Percentiles rank a stretch among this genome's conserved stretches.
phyloP scores from a whole-genome alignment of 2,113 vertebrate genomes.

The Hiodon tergisus region DNA sequence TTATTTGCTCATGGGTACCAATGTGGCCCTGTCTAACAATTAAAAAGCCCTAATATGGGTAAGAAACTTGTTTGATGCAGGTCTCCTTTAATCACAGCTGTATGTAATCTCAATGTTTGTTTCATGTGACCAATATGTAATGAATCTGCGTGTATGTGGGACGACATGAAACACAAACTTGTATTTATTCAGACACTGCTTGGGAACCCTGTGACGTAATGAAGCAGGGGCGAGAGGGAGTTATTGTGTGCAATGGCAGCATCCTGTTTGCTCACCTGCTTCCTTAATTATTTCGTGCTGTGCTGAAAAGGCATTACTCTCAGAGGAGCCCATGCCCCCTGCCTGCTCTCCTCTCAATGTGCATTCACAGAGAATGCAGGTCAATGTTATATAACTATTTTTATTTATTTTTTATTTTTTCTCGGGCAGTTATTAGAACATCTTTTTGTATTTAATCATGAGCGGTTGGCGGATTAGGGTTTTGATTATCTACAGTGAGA shows the following conservation, averaged over 20 bases:
- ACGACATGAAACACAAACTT: neutral
- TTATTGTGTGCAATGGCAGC: neutral
- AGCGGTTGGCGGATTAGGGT: conserved; percentile 53
- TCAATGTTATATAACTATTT: neutral
- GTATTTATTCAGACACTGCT: neutral
- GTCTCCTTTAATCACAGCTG: conserved; percentile 5
- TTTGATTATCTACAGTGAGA: conserved; percentile 48
- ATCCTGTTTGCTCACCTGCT: conserved; percentile 14
- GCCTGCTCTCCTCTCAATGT: conserved; percentile 13
- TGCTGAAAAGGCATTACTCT: neutral
- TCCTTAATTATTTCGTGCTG: neutral
- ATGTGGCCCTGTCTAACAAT: no score
- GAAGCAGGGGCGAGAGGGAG: neutral
- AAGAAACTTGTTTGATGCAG: neutral
- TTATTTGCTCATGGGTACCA: no score
- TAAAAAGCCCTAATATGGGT: no score
- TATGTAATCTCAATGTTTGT: neutral
- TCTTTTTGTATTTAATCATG: conserved; percentile 57
- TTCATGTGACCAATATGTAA: neutral
- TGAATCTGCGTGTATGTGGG: neutral
- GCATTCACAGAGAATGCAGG: neutral
- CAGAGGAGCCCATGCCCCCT: conserved; percentile 4
- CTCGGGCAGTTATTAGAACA: conserved; percentile 44
- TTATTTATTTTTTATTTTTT: conserved; percentile 34
- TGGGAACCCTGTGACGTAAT: neutral